Conservation (phyloP, 2,888 invertebrate genomes). For the Hirtodrosophila duncani region DNA sequence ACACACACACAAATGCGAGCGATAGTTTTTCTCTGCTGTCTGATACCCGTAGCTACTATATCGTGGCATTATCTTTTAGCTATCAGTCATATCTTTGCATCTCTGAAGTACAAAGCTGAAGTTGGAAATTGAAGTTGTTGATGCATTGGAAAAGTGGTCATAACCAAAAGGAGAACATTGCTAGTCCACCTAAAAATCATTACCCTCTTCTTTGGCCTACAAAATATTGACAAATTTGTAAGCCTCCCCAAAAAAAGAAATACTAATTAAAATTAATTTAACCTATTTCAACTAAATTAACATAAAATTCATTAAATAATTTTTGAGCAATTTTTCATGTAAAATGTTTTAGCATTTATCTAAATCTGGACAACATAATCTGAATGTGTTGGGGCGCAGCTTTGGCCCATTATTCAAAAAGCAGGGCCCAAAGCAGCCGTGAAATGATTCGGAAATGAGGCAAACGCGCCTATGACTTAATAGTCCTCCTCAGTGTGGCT, state of each 20-base stretch:
- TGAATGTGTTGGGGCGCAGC: slow-evolving; percentile 66
- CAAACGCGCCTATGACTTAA: slow-evolving; percentile 73
- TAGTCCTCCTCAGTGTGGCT: slow-evolving; percentile 61
- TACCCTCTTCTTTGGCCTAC: too few species aligned
- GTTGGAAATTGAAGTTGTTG: too few species aligned
- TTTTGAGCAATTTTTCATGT: slow-evolving; percentile 64
- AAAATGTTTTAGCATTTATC: slow-evolving; percentile 59
- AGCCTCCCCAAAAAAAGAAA: slow-evolving; percentile 46
- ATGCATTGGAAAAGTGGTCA: too few species aligned
- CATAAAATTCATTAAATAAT: slow-evolving; percentile 35
- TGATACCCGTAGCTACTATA: too few species aligned
- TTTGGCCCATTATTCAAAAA: slow-evolving; percentile 63
- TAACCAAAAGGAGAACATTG: too few species aligned
- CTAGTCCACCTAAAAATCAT: too few species aligned
- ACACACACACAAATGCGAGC: too few species aligned
- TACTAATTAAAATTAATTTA: slow-evolving; percentile 33
- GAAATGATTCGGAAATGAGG: slow-evolving; percentile 65
- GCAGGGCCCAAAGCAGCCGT: slow-evolving; percentile 48
- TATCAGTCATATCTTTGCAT: too few species aligned
- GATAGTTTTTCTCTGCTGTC: too few species aligned
- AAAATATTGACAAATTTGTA: slow-evolving; percentile 62
- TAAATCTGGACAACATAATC: slow-evolving; percentile 75
- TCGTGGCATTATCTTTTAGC: too few species aligned
- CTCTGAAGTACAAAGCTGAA: too few species aligned
- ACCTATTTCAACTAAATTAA: slow-evolving; percentile 63